Evolutionary conservation across 2,888 invertebrate species (phyloP).

Genomic region (Thumatha senex): DNA sequence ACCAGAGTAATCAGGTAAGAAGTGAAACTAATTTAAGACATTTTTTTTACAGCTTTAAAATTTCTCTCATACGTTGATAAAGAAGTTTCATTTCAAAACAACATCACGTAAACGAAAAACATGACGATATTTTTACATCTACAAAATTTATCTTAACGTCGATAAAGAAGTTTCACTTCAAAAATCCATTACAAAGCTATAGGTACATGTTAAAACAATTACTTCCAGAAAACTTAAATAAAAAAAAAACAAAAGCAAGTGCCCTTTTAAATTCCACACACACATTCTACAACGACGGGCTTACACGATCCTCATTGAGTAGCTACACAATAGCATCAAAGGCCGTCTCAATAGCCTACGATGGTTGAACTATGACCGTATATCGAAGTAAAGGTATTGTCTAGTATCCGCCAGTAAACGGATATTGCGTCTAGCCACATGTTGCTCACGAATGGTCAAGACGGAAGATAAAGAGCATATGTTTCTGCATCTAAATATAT

Average conservation of each 20-base stretch:
- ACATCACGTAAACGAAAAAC: too few relatives aligned
- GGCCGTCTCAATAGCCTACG: constrained; percentile 3
- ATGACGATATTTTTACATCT: too few relatives aligned
- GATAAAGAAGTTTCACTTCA: too few relatives aligned
- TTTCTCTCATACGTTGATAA: too few relatives aligned
- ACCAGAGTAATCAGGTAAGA: too few relatives aligned
- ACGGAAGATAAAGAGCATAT: background rate
- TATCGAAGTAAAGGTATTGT: constrained; percentile 21
- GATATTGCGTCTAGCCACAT: constrained; percentile 29
- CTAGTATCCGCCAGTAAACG: constrained; percentile 11
- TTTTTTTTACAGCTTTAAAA: too few relatives aligned
- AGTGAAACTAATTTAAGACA: too few relatives aligned
- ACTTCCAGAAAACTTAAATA: background rate
- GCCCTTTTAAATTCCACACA: too few relatives aligned
- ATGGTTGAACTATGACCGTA: constrained; percentile 25
- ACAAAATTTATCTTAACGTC: too few relatives aligned
- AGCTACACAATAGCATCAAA: background rate
- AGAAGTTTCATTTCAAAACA: too few relatives aligned
- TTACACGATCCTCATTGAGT: background rate
- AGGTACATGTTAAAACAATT: too few relatives aligned
- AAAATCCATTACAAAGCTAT: too few relatives aligned
- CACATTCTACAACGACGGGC: background rate
- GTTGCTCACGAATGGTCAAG: constrained; percentile 20
- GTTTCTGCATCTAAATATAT: background rate
- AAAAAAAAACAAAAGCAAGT: background rate